These are phyloP conservation scores for Callosobruchus maculatus DNA, from an alignment of 2,888 invertebrate genomes.

Conservation along the genomic window DNA sequence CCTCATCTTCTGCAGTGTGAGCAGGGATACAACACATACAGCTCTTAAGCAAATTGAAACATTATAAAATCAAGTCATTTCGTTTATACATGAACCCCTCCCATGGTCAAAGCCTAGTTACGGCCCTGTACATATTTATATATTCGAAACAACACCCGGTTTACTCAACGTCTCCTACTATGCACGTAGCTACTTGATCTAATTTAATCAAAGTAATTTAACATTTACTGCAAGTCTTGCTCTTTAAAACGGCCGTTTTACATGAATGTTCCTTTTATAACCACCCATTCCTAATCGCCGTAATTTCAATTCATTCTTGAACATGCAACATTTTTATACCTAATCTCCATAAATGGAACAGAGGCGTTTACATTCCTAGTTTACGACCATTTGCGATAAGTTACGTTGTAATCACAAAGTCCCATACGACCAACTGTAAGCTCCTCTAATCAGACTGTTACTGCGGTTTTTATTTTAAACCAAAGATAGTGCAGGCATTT, in stretches of 20 bases:
- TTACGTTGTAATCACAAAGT: background rate
- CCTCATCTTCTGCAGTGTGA: too few species aligned
- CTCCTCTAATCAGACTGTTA: background rate
- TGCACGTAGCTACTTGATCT: background rate
- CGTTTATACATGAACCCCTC: too few species aligned
- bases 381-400: background rate
- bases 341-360: background rate
- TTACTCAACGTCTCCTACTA: background rate
- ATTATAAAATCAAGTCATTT: too few species aligned
- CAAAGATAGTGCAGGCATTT: background rate
- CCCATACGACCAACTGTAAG: background rate
- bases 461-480: background rate
- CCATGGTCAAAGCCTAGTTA: too few species aligned
- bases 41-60: too few species aligned
- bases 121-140: too few species aligned
- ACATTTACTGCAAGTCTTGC: background rate
- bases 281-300: background rate
- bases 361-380: background rate
- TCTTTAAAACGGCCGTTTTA: background rate
- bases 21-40: too few species aligned
- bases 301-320: background rate
- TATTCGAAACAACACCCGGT: too few species aligned
- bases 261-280: background rate
- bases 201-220: background rate
- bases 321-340: background rate